Evolutionary conservation across 92 coral and sea anemone species (phyloP), one percentile per base, ranked within the genome.

Genomic region (Paragorgia papillata): DNA sequence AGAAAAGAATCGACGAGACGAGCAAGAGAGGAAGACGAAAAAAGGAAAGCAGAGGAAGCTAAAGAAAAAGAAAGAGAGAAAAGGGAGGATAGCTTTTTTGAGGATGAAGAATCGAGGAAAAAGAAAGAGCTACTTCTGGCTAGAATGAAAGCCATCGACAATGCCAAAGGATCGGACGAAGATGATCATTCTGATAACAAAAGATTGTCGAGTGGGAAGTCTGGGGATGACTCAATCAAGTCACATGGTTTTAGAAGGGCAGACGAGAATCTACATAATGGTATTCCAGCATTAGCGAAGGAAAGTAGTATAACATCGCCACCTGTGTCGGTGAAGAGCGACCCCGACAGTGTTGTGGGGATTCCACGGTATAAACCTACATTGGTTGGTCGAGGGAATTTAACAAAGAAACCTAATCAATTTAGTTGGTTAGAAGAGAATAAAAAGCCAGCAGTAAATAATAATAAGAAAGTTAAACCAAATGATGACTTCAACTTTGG

Each of bases 111-210:
- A 26, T 44, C 71, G 9, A 57, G 99, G 20, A 77, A 88, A 29
- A 95, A 95, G 80, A 95, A 95, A 60, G 99, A 95, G 67, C 84
- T 83, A 18, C 34, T 95, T 58, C 85, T 95, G 54, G 97, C 95
- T 30, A 84, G 95, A 35, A 73, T 80, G 26, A 73, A 86, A 4
- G 65, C 89, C 9, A 51, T 71, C 24, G 90, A 48, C 19, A 64
- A 40, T 28, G 57, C 60, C 18, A 78, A 68, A 44, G 66, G 22
- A 37, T 49, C 60, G 10, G 97, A 94, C 51, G 82, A 82, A 37
- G 93, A 66, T 29, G 40, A 83, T 27, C 74, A 69, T 13, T 82
- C 71, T 65, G 78, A 35, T 57, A 46, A 14, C 76, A 79, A 74
- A 39, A 1, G 50, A 61, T 79, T 19, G 35, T 70, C 85, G 15